phyloP scores from a whole-genome alignment of 2,113 vertebrate genomes.

The Rhegmatorhina hoffmannsi region DNA sequence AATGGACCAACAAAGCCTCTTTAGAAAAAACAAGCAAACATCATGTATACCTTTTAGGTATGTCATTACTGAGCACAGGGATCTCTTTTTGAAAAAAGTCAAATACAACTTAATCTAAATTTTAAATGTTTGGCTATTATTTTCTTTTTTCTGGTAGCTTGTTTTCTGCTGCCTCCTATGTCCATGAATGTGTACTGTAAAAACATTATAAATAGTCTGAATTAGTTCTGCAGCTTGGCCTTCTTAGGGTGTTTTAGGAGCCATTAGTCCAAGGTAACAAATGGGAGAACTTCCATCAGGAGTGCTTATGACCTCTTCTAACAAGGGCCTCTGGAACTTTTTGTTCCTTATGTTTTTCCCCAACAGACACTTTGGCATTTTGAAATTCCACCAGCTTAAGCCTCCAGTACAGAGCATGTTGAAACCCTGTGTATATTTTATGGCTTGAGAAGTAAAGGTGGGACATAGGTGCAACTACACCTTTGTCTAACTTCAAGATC shows the following conservation, averaged over 20 bases:
- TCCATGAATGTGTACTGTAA: background rate
- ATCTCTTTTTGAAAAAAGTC: background rate
- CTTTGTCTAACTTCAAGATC: background rate
- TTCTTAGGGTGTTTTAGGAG: background rate
- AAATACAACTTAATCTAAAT: background rate
- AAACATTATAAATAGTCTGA: background rate
- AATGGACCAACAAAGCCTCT: background rate
- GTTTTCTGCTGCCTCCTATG: background rate
- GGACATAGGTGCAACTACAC: fast-evolving
- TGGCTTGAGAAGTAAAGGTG: background rate
- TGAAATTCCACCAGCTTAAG: background rate
- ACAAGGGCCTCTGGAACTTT: background rate
- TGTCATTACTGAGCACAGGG: background rate
- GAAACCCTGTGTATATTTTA: background rate
- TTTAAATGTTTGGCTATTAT: background rate
- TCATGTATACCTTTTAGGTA: background rate
- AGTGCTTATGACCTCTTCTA: background rate
- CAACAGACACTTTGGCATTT: background rate
- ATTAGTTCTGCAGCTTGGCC: background rate
- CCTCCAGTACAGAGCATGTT: background rate
- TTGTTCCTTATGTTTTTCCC: background rate
- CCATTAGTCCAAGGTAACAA: background rate
- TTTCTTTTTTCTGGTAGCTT: background rate
- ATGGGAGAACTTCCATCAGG: background rate
- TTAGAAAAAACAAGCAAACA: background rate